Conservation (phyloP, 2,797 vertebrate genomes). For the Tauraco hartlaubi region DNA sequence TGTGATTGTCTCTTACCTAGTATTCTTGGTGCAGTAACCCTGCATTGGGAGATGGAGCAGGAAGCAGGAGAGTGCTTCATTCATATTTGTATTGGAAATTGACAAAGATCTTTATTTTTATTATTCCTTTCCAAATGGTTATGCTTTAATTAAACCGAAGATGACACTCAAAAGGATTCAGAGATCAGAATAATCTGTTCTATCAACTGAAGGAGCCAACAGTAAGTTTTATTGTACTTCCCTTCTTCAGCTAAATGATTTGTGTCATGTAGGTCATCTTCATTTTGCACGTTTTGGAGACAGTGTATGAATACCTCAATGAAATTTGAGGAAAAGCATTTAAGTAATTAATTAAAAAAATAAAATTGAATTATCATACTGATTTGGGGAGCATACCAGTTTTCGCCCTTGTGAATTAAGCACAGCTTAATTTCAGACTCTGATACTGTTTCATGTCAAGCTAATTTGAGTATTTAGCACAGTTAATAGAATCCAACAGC, state of each 20-base stretch:
- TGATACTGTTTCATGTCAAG: neutral
- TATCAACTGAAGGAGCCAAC: neutral
- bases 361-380: neutral
- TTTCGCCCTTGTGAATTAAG: neutral
- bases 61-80: neutral
- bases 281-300: neutral
- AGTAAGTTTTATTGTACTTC: neutral
- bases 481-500: neutral
- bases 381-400: neutral
- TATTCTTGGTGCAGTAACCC: neutral
- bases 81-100: conserved; percentile 5
- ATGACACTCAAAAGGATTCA: neutral
- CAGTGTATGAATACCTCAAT: neutral
- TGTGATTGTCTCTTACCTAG: neutral
- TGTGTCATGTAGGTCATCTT: neutral
- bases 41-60: neutral
- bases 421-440: neutral
- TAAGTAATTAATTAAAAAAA: neutral
- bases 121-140: neutral
- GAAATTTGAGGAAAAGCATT: neutral
- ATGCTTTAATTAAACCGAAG: neutral
- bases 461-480: neutral
- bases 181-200: conserved; percentile 13
- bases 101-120: neutral
- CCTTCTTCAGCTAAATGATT: neutral